These are phyloP conservation scores for Peromyscus polionotus DNA, from an alignment of 2,113 vertebrate genomes.

Conservation along the genomic window DNA sequence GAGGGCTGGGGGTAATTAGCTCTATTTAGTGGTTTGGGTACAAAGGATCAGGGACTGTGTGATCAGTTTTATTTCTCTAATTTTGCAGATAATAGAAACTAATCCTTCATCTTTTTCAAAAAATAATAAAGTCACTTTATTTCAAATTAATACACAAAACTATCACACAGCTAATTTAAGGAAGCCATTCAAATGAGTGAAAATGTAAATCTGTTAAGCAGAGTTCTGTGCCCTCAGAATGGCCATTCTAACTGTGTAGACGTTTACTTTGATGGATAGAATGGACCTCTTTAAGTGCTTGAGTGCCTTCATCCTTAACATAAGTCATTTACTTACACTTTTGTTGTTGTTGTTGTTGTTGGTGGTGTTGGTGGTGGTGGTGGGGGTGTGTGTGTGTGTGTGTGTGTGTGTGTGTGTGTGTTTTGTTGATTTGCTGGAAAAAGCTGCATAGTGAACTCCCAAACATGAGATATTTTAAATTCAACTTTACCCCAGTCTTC, in stretches of 20 bases:
- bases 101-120: background rate
- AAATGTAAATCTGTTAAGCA: background rate
- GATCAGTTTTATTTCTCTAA: constrained; percentile 27
- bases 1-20: accelerated
- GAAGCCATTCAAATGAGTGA: background rate
- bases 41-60: background rate
- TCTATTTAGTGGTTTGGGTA: background rate
- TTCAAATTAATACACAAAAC: background rate
- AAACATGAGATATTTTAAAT: constrained; percentile 59
- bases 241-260: background rate
- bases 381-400: background rate
- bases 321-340: constrained; percentile 6
- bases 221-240: background rate
- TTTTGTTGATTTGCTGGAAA: constrained; percentile 49
- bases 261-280: background rate
- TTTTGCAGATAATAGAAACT: constrained; percentile 23
- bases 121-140: background rate
- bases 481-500: constrained; percentile 43
- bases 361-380: too few relatives aligned
- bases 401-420: background rate
- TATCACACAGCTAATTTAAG: too few relatives aligned
- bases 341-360: background rate
- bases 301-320: constrained; percentile 24
- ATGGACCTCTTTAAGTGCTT: background rate
- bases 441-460: constrained; percentile 17